A percentile compares a stretch with the other conserved stretches of the same genome.
Evolutionary conservation across 2,113 vertebrate species (phyloP).

Genomic region (Urocolius indicus): DNA sequence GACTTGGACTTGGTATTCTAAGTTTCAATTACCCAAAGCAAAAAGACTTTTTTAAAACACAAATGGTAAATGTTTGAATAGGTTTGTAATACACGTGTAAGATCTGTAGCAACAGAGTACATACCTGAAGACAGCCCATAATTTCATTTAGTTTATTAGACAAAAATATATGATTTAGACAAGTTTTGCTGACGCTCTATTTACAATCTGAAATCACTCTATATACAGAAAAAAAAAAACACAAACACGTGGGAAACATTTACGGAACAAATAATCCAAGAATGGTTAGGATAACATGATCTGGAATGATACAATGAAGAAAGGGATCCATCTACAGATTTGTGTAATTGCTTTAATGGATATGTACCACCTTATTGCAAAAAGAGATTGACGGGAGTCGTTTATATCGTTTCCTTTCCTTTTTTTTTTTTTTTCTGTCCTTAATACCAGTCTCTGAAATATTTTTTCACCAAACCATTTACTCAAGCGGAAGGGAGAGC

Average conservation of each 20-base stretch:
- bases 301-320: constrained; percentile 86
- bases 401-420: constrained; percentile 72
- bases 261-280: constrained; percentile 84
- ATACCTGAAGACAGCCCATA: constrained; percentile 50
- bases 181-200: constrained; percentile 96
- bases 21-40: neutral
- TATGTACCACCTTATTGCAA: constrained; percentile 84
- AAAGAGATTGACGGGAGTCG: constrained; percentile 70
- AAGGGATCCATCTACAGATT: constrained; percentile 85
- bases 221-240: constrained; percentile 94
- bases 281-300: constrained; percentile 78
- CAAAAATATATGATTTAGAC: constrained; percentile 99
- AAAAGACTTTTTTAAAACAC: neutral
- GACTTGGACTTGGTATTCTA: neutral
- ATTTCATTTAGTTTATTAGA: constrained; percentile 99
- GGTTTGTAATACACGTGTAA: neutral
- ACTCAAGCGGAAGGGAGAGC: constrained; percentile 94
- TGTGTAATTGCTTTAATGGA: constrained; percentile 83
- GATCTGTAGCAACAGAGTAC: constrained; percentile 38
- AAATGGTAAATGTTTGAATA: neutral
- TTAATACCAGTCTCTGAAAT: constrained; percentile 74
- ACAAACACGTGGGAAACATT: constrained; percentile 87
- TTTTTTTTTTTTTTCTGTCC: constrained; percentile 35
- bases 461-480: constrained; percentile 65
- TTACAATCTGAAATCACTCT: constrained; percentile 97